Conservation (phyloP, 2,888 invertebrate species). For the Tupiocoris notatus region DNA sequence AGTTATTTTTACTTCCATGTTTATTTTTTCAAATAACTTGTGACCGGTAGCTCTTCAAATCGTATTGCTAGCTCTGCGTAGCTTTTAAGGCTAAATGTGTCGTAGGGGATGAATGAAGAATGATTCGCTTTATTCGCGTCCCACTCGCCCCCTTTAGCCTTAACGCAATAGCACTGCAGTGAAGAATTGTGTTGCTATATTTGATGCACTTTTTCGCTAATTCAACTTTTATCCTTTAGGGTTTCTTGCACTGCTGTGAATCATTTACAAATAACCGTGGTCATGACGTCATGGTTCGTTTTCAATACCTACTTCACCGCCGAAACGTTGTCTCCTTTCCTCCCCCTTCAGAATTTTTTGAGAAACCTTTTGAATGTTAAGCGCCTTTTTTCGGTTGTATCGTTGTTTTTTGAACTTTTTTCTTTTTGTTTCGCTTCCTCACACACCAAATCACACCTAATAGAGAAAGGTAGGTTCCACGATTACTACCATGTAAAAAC, state of each 20-base stretch:
- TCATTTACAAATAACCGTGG: neutral
- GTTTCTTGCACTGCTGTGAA: neutral
- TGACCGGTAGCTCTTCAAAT: too few relatives aligned
- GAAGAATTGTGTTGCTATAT: neutral
- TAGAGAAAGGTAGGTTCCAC: neutral
- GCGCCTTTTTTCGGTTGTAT: neutral
- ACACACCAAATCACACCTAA: neutral
- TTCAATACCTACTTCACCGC: neutral
- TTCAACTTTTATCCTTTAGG: neutral
- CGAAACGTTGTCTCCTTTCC: too few relatives aligned
- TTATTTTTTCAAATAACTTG: too few relatives aligned
- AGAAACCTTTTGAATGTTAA: neutral
- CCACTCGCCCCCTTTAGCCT: too few relatives aligned
- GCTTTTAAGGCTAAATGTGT: too few relatives aligned
- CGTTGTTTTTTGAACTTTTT: neutral
- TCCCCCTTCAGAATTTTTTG: too few relatives aligned
- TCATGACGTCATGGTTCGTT: neutral
- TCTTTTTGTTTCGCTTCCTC: neutral
- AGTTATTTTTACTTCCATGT: too few relatives aligned
- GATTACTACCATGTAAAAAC: neutral
- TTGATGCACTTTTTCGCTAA: neutral
- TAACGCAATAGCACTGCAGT: too few relatives aligned
- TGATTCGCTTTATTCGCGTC: too few relatives aligned
- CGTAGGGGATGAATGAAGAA: too few relatives aligned
- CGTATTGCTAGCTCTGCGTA: too few relatives aligned